phyloP scores from a whole-genome alignment of 2,797 vertebrate species.

The Diceros bicornis region DNA sequence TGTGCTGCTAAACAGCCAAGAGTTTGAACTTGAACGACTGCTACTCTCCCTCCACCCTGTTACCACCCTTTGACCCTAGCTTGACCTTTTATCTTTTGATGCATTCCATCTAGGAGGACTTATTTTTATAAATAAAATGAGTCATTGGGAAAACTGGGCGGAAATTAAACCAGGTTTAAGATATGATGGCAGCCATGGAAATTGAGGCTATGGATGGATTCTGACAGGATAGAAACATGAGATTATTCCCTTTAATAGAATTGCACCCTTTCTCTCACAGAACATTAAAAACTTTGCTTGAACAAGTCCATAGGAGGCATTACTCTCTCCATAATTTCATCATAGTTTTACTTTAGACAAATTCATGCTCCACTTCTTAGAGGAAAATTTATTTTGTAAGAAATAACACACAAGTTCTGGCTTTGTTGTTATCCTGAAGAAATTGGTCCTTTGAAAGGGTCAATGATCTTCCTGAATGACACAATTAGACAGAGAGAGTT shows the following conservation, averaged over 20 bases:
- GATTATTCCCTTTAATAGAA: slow-evolving; percentile 4
- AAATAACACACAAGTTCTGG: background rate
- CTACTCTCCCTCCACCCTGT: fast-evolving
- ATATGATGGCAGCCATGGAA: background rate
- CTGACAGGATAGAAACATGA: background rate
- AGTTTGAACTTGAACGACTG: background rate
- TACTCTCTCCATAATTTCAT: background rate
- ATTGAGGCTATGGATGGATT: background rate
- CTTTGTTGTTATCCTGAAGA: background rate
- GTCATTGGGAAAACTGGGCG: background rate
- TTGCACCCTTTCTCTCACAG: background rate
- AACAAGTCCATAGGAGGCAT: background rate
- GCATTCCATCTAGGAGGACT: background rate
- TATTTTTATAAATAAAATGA: background rate
- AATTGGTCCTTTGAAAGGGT: background rate
- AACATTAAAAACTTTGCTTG: background rate
- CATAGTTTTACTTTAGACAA: background rate
- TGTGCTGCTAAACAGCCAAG: background rate
- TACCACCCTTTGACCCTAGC: background rate
- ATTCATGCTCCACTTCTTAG: background rate
- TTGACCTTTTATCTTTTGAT: background rate
- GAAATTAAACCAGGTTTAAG: background rate
- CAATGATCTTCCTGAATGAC: background rate
- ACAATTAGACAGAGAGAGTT: background rate
- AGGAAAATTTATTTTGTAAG: background rate